Percentiles rank a stretch among this genome's conserved stretches.
phyloP scores from a whole-genome alignment of 2,113 vertebrate genomes.

The Erythrolamprus reginae region DNA sequence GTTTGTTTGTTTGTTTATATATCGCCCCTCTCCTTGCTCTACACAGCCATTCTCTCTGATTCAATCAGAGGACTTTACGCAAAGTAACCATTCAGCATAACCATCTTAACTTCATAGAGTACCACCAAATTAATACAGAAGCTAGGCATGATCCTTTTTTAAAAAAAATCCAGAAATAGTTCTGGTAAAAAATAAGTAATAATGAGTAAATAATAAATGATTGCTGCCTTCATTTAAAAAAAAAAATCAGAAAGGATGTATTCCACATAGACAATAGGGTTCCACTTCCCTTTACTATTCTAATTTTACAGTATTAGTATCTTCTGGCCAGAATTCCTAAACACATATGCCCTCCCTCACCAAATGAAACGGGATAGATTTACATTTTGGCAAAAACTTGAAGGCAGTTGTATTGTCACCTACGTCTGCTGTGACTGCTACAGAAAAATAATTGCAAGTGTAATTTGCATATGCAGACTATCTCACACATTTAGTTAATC shows the following conservation, averaged over 20 bases:
- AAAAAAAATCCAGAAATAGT: neutral
- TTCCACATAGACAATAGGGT: neutral
- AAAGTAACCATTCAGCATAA: neutral
- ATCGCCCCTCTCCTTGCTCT: too few species aligned
- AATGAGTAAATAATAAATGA: neutral
- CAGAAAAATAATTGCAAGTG: slow-evolving; percentile 39
- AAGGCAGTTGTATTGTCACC: slow-evolving; percentile 42
- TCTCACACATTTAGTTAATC: slow-evolving; percentile 35
- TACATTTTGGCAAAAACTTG: slow-evolving; percentile 47
- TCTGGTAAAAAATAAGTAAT: neutral
- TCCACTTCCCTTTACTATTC: neutral
- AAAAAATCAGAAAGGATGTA: neutral
- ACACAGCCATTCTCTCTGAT: neutral
- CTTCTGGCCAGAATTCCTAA: neutral
- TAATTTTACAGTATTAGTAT: neutral
- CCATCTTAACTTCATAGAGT: neutral
- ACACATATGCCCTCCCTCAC: neutral
- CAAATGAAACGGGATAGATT: slow-evolving; percentile 25
- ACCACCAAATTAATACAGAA: neutral
- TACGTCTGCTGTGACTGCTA: slow-evolving; percentile 40
- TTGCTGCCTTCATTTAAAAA: neutral
- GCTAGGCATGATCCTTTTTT: neutral
- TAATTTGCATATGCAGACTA: slow-evolving; percentile 52
- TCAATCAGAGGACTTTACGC: neutral
- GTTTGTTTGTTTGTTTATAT: too few species aligned